Base-by-base conservation (phyloP, 1,140 invertebrate species). In the Brachionus manjavacas region DNA sequence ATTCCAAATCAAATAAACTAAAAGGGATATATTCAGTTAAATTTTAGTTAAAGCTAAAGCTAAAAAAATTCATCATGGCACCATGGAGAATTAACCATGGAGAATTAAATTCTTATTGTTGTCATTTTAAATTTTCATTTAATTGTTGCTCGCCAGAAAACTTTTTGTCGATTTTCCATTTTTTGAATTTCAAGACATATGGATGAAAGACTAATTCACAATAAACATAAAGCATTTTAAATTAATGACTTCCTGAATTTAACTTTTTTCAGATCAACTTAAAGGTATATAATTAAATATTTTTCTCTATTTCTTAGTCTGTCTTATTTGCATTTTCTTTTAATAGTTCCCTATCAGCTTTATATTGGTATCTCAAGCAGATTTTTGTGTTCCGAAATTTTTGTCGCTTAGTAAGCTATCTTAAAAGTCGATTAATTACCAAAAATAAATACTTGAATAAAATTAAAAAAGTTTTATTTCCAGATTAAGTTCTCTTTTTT, bases 191-290 rank as follows among this genome's bases (percentile, higher is more conserved):
- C 39, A 72, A 72, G 68, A 72, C 68, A 72, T 72, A 41, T 39
- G 35, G 68, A 72, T 41, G 16, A 72, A 41, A 72, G 39, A 72
- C 25, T 68, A 68, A 68, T 68, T 68, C 66, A 68, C 66, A 68
- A 68, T 31, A 39, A 68, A 31, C 31, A 39, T 41, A 72, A 72
- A 72, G 68, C 68, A 41, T 72, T 72, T 72, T 72, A 72, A 72
- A 72, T 72, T 72, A 72, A 72, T 72, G 68, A 72, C 68, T 72
- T 72, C 68, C 68, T 72, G 68, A 72, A 72, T 72, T 72, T 72
- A 72, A 72, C 28, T 68, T 39, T 41, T 35, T 41, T 72, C 68
- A 72, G 35, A 39, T 39, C 31, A 72, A 72, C 68, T 72, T 72
- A 72, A 41, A 72, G 68, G 68, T 72, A 72, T 72, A 72, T 72